Conservation (phyloP, 2,113 vertebrate genomes). For the Odocoileus virginianus region DNA sequence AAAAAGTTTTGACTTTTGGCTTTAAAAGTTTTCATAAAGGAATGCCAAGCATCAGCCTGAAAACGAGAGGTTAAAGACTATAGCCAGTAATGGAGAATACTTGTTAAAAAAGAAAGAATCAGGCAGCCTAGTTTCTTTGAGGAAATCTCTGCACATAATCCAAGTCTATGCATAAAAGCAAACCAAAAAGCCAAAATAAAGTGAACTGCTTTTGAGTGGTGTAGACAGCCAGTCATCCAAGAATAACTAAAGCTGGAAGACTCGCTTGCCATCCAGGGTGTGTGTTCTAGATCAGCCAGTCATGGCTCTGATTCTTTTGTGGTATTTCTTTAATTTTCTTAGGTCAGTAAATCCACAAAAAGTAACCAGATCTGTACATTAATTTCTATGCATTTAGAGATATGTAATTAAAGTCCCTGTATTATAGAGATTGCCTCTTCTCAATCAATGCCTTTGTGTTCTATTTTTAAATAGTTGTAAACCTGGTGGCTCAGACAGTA, state of each 20-base stretch:
- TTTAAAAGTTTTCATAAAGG: neutral
- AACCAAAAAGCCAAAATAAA: neutral
- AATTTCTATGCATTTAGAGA: neutral
- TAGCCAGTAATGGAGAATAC: neutral
- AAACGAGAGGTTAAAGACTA: neutral
- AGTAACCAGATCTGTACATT: neutral
- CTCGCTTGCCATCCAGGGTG: neutral
- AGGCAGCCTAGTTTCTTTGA: neutral
- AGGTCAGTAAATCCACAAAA: neutral
- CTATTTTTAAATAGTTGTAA: neutral
- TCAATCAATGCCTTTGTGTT: neutral
- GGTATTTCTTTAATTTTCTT: neutral
- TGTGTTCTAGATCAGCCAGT: neutral
- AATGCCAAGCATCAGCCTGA: neutral
- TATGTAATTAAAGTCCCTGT: neutral
- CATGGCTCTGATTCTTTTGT: neutral
- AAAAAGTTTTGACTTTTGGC: too few relatives aligned
- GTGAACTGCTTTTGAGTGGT: neutral
- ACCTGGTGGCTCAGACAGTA: neutral
- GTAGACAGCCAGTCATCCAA: neutral
- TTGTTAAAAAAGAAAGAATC: neutral
- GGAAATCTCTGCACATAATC: neutral
- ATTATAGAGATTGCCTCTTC: neutral
- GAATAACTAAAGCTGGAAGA: neutral
- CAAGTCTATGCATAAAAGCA: neutral